Evolutionary conservation across 2,888 invertebrate genomes (phyloP), one percentile per base, ranked within the genome.

Genomic region (Thalpophila matura): DNA sequence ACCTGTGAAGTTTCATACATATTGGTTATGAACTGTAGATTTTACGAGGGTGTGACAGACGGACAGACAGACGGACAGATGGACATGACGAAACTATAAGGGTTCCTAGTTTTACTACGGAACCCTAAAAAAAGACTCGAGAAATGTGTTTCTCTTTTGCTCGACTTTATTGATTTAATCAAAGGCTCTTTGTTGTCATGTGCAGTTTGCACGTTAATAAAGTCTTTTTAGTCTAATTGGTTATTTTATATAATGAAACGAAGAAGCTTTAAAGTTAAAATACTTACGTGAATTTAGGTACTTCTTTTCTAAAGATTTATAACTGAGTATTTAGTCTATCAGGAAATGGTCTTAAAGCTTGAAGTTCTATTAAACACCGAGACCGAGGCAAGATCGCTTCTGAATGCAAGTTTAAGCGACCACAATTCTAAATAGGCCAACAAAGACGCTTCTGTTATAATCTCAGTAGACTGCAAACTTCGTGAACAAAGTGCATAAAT

Each of bases 401-500:
- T 61, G 18, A 42, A 50, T 46, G 62, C 70, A 50, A 60, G 35
- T 37, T 43, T 22, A 42, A 47, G 45, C 54, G 27, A 24, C 22
- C 26, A n/a, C 29, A 49, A 20, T 35, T 38, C 14, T 37, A 20
- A 45, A 49, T 9, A 50, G 31, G 54, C 35, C 37, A 27, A 55
- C 50, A 33, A 54, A 33, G 20, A 42, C 29, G 45, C 49, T 29
- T 33, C 26, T 37, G 50, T 40, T 38, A 20, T 68, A 45, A 38
- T 69, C 74, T 59, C 22, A 18, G 26, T 14, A 43, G 45, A 50
- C 43, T 29, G 43, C 37, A 22, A 54, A 74, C 53, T 74, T 38
- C 20, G 27, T 37, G 40, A 69, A 61, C 70, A 74, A 69, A 74
- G 62, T 47, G 53, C 75, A 74, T 70, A 54, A 45, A 74, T 70